Base-by-base conservation (phyloP, 2,113 vertebrate genomes). In the Malurus melanocephalus region DNA sequence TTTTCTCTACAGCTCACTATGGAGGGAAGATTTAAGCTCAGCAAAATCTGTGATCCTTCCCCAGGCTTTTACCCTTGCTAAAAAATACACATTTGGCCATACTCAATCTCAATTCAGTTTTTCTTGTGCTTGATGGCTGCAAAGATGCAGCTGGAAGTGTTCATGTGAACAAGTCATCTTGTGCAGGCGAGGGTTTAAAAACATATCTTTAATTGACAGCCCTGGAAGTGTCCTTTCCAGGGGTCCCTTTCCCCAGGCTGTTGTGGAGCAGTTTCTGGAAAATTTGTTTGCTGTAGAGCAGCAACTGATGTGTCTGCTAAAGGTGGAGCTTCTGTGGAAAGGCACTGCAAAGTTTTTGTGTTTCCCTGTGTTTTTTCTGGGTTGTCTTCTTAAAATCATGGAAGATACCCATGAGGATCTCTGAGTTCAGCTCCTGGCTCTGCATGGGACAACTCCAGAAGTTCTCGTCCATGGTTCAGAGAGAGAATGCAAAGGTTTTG, bases 231-330 rank as follows among this genome's bases (percentile, higher is more conserved):
- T 30, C 46, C 60, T 73, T 76, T 30, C 33, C 45, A 19, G 27
- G 8, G 7, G 4, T 2, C 0, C 1, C 35, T 59, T 72, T 17
- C 18, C 14, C 15, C 27, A 10, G 2, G 17, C 12, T 72, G 19
- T 8, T 19, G 53, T 35, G 33, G 7, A 56, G 23, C 59, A 73
- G 55, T 14, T 48, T 13, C 30, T 48, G 46, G 57, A 52, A 76
- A n/a, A 22, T 46, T 51, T 55, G 4, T 68, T 79, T 76, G 30
- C 28, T 73, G 43, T 35, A 45, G 52, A 85, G 19, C 48, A 55
- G 35, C 12, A 60, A 2, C 22, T 38, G 14, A 21, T 14, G 6
- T 8, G 14, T 15, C 20, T 65, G 7, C 33, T 43, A 9, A 67
- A 62, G 22, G 6, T 73, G 38, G 74, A 32, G 43, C 32, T 62